These are phyloP conservation scores for Ernsta delagoae DNA, from an alignment of 2,888 invertebrate species.

Conservation along the genomic window DNA sequence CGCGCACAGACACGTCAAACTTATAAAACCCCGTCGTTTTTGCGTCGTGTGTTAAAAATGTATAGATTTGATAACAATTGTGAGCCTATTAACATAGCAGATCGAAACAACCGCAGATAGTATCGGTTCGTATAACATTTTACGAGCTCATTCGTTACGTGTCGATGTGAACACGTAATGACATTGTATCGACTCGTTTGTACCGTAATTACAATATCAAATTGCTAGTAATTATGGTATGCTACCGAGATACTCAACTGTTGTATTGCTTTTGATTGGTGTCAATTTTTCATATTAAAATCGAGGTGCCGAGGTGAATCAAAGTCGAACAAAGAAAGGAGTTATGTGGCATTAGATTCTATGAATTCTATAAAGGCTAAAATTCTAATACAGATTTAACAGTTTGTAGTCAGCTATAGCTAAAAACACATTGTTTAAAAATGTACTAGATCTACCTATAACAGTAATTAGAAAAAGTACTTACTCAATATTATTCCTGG, in stretches of 20 bases:
- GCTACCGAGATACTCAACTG: not conserved
- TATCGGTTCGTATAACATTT: constrained; percentile 24
- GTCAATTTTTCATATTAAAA: too few species aligned
- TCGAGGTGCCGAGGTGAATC: too few species aligned
- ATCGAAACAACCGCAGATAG: constrained; percentile 6
- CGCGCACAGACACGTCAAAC: too few species aligned
- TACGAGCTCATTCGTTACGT: constrained; percentile 23
- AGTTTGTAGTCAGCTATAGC: too few species aligned
- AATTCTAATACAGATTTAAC: too few species aligned
- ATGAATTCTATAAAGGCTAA: too few species aligned
- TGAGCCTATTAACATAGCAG: not conserved
- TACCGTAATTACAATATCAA: constrained; percentile 25
- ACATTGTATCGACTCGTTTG: constrained; percentile 26
- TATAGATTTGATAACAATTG: not conserved
- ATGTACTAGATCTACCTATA: not conserved
- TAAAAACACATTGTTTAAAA: too few species aligned
- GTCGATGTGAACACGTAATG: constrained; percentile 30
- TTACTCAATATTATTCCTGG: not conserved
- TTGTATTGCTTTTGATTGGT: not conserved
- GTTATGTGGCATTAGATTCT: too few species aligned
- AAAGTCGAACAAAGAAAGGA: too few species aligned
- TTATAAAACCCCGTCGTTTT: too few species aligned
- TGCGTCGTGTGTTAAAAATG: too few species aligned
- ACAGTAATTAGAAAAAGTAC: not conserved
- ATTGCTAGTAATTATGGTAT: not conserved